Conservation (phyloP, 2,888 invertebrate species). For the Watsonalla cultraria region DNA sequence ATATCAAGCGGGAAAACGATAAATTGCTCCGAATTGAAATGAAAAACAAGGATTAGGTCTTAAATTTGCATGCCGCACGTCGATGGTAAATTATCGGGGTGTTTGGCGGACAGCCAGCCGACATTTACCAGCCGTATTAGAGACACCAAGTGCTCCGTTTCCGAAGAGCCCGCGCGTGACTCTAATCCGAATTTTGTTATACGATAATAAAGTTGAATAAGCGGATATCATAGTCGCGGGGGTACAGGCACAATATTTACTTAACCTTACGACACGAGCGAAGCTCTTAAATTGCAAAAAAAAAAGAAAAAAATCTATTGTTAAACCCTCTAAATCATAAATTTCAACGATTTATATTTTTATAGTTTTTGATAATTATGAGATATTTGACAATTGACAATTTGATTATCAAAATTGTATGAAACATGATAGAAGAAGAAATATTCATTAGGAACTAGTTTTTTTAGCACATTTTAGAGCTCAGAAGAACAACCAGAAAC, state of each 20-base stretch:
- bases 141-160: slow-evolving; percentile 37
- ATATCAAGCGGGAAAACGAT: slow-evolving; percentile 6
- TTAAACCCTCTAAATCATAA: no score
- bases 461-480: no score
- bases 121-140: slow-evolving; percentile 50
- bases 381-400: no score
- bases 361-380: no score
- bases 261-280: background rate
- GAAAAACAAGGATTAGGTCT: slow-evolving; percentile 50
- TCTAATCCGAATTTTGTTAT: slow-evolving; percentile 36
- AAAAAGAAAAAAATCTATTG: no score
- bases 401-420: no score
- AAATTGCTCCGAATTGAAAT: slow-evolving; percentile 35
- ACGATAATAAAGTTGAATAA: slow-evolving; percentile 20
- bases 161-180: slow-evolving; percentile 37
- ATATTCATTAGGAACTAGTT: no score
- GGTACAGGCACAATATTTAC: background rate
- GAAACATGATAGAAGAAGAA: no score
- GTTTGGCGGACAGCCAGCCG: slow-evolving; percentile 58
- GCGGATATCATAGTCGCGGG: no score
- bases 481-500: no score
- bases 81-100: slow-evolving; percentile 61
- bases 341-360: no score
- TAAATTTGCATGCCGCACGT: slow-evolving; percentile 58
- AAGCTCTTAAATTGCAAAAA: no score